These are phyloP conservation scores for Pecten maximus DNA, from an alignment of 2,888 invertebrate species.

Conservation along the genomic window DNA sequence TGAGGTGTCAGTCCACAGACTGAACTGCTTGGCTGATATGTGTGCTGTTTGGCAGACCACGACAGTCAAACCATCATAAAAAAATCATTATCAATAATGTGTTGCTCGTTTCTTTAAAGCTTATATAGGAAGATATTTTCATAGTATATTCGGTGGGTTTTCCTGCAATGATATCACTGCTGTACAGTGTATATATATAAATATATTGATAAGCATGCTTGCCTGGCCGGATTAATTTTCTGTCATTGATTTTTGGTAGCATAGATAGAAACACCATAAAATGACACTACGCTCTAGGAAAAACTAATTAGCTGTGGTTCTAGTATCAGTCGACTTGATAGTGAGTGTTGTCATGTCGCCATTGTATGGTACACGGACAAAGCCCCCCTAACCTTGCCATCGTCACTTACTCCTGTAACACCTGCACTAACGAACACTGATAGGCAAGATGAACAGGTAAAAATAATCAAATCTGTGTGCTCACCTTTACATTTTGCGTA, in stretches of 20 bases:
- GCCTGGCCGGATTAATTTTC: neutral
- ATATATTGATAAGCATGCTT: neutral
- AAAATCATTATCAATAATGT: neutral
- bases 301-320: neutral
- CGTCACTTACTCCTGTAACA: neutral
- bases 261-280: neutral
- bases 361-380: neutral
- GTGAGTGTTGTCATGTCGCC: neutral
- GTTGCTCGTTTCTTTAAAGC: neutral
- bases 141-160: neutral
- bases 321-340: neutral
- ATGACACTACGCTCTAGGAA: neutral
- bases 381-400: neutral
- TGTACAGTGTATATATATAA: neutral
- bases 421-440: slow-evolving; percentile 13
- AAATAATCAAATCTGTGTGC: neutral
- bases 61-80: slow-evolving; percentile 9
- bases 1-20: neutral
- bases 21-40: neutral
- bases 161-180: neutral
- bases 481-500: neutral
- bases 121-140: neutral
- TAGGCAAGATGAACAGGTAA: slow-evolving; percentile 33
- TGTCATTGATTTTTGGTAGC: slow-evolving; percentile 18
- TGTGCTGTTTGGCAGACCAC: neutral